A percentile compares a stretch with the other conserved stretches of the same genome.
phyloP scores from a whole-genome alignment of 2,113 vertebrate genomes.

The Gopherus evgoodei region DNA sequence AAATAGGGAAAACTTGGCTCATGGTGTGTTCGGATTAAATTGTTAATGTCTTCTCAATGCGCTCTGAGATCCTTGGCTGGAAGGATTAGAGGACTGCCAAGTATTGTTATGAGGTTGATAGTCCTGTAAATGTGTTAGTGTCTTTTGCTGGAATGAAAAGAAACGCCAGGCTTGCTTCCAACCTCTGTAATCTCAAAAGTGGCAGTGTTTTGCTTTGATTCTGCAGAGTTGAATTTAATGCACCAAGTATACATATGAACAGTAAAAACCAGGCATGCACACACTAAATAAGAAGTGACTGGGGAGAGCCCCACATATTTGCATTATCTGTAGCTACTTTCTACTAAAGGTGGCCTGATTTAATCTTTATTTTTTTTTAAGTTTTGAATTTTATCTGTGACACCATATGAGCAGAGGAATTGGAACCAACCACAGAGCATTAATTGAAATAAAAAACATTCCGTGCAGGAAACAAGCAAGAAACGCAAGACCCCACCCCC shows the following conservation, averaged over 20 bases:
- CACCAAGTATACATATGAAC: background rate
- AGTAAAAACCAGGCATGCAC: background rate
- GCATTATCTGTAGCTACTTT: background rate
- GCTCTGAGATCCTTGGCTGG: background rate
- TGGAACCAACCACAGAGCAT: background rate
- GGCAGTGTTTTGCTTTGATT: background rate
- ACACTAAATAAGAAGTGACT: background rate
- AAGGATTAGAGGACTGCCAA: background rate
- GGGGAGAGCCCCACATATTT: background rate
- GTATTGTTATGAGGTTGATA: background rate
- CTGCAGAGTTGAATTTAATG: background rate
- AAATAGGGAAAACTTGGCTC: background rate
- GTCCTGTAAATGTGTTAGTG: background rate
- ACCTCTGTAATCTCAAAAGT: background rate
- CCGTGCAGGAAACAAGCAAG: slow-evolving; percentile 35
- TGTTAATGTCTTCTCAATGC: fast-evolving
- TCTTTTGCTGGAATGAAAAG: background rate
- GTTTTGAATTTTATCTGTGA: background rate
- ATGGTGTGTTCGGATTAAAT: background rate
- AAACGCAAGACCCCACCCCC: slow-evolving; percentile 24
- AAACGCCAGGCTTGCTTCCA: background rate
- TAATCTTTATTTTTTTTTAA: background rate
- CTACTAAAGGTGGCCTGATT: background rate
- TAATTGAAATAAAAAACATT: background rate
- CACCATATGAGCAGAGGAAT: fast-evolving